A percentile compares a stretch with the other conserved stretches of the same genome.
Evolutionary conservation across 2,113 vertebrate genomes (phyloP).

Genomic region (mouse (Mus musculus)): GRCm39 chr6:126847001-126847500

Average conservation of each 20-base stretch:
- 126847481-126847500: neutral
- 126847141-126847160: neutral
- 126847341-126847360: neutral
- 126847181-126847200: too few relatives aligned
- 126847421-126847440: neutral
- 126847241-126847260: neutral
- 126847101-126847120: neutral
- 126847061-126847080: neutral
- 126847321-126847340: neutral
- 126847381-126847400: neutral
- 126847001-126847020: neutral
- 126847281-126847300: neutral
- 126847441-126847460: neutral
- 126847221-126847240: neutral
- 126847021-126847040: neutral
- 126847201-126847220: too few relatives aligned
- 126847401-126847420: neutral
- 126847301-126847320: neutral
- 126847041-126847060: neutral
- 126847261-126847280: neutral
- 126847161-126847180: neutral
- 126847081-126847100: neutral
- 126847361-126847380: neutral
- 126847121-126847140: neutral
- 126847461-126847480: conserved; percentile 16